Evolutionary conservation across 2,113 vertebrate species (phyloP), one percentile per base, ranked within the genome.

Genomic region (Empidonax alnorum): DNA sequence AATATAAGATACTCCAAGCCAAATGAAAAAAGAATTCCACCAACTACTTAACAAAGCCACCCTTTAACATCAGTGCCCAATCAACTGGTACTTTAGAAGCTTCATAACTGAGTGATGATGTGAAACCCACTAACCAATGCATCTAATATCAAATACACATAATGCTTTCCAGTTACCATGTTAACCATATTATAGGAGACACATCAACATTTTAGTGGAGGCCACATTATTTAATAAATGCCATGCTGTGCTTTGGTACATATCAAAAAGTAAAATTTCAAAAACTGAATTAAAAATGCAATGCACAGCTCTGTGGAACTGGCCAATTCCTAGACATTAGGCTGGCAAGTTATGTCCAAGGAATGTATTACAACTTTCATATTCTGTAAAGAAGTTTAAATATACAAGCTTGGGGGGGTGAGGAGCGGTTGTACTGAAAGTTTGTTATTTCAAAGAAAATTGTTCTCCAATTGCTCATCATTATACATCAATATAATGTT

Each of bases 401-500:
- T 7, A 35, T 22, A 46, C 2, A 77, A 25, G n/a, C 59, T 72
- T 42, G 55, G 53, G 22, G 6, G 14, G 0, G 15, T 16, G 1
- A 7, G 47, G 6, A 19, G 4, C 20, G 44, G 68, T 56, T 14
- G 31, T 50, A 87, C 50, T 74, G 47, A 46, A 88, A 95, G 27
- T 88, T 47, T 91, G 44, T 30, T 69, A 27, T 83, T 78, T 76
- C 63, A 67, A 87, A 96, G 76, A 47, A 95, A 76, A 95, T 95
- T 83, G 81, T 84, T 90, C 89, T 87, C 85, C 90, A 95, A 55
- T 93, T 92, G 90, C 83, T 94, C 89, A 91, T 49, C 13, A 4
- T 67, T 59, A 76, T 96, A 85, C 55, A 94, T 96, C 95, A 96
- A 85, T 37, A 76, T 52, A 87, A 93, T 52, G 55, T 42, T 67